Evolutionary conservation across 2,113 vertebrate species (phyloP).

Genomic region (Phrynosoma platyrhinos): DNA sequence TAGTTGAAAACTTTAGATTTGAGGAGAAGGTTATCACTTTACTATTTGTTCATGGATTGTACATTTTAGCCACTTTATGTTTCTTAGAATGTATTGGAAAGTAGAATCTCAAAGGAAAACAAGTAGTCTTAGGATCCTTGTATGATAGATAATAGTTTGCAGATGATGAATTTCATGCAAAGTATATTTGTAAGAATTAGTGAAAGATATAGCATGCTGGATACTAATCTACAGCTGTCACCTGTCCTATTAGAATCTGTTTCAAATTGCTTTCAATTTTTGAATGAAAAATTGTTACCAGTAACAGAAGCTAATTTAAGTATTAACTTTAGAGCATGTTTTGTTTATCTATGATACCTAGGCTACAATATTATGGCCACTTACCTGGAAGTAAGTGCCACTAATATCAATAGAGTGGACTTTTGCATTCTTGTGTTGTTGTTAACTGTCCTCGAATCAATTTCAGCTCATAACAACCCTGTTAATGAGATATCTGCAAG

Average conservation of each 20-base stretch:
- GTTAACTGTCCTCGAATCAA: too few relatives aligned
- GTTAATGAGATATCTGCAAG: too few relatives aligned
- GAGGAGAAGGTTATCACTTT: constrained; percentile 21
- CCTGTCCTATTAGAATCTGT: neutral
- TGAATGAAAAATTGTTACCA: neutral
- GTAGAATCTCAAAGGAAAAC: neutral
- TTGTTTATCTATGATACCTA: neutral
- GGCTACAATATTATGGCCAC: neutral
- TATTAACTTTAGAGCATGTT: rapidly evolving
- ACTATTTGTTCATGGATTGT: constrained; percentile 25
- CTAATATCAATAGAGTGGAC: too few relatives aligned
- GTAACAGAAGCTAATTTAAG: neutral
- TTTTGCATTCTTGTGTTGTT: too few relatives aligned
- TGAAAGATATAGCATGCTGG: neutral
- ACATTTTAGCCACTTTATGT: constrained; percentile 8
- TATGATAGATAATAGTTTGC: neutral
- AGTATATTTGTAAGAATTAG: neutral
- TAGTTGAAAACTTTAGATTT: constrained; percentile 23
- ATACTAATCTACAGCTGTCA: constrained; percentile 25
- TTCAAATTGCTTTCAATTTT: neutral
- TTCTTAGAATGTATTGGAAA: constrained; percentile 28
- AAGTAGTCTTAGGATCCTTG: neutral
- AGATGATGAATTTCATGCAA: neutral
- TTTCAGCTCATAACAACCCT: too few relatives aligned
- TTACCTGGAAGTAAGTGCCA: too few relatives aligned